Conservation (phyloP, 1,140 invertebrate genomes). For the Cecropterus lyciades region DNA sequence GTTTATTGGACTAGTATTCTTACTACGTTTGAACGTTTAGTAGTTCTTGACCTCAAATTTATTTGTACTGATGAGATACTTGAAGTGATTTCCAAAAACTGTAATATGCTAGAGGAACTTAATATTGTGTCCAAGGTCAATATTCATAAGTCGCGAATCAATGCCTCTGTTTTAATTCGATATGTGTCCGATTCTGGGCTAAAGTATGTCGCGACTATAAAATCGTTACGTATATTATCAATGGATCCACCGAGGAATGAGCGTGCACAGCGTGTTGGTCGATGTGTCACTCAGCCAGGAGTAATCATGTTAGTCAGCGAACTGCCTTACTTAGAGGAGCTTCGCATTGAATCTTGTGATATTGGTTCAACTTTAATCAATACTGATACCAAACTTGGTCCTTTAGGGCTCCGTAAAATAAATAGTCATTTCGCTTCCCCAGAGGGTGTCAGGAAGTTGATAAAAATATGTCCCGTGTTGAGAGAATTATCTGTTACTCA, state of each 20-base stretch:
- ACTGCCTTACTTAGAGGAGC: conserved; percentile 74
- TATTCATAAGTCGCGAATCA: conserved; percentile 76
- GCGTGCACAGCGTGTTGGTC: conserved; percentile 62
- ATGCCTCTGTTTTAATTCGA: conserved; percentile 77
- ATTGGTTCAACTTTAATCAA: conserved; percentile 76
- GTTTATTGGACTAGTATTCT: conserved; percentile 76
- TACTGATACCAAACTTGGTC: conserved; percentile 62
- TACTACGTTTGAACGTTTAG: conserved; percentile 65
- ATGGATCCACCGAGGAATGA: conserved; percentile 81
- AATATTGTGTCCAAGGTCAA: conserved; percentile 83
- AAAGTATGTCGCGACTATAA: conserved; percentile 64
- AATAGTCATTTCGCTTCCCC: conserved; percentile 78
- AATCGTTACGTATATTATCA: conserved; percentile 67
- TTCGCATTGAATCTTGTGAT: conserved; percentile 79
- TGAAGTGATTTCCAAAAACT: conserved; percentile 75
- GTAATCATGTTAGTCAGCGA: conserved; percentile 74
- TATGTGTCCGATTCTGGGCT: conserved; percentile 79
- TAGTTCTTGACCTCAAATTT: conserved; percentile 80
- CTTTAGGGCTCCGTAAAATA: conserved; percentile 72
- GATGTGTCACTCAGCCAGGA: conserved; percentile 76
- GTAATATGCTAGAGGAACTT: conserved; percentile 78
- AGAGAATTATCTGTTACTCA: conserved; percentile 76
- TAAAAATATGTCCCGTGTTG: conserved; percentile 75
- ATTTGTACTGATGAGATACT: conserved; percentile 85
- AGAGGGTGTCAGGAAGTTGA: conserved; percentile 71